phyloP scores from a whole-genome alignment of 2,888 invertebrate species.

The Eudasyphora cyanicolor region DNA sequence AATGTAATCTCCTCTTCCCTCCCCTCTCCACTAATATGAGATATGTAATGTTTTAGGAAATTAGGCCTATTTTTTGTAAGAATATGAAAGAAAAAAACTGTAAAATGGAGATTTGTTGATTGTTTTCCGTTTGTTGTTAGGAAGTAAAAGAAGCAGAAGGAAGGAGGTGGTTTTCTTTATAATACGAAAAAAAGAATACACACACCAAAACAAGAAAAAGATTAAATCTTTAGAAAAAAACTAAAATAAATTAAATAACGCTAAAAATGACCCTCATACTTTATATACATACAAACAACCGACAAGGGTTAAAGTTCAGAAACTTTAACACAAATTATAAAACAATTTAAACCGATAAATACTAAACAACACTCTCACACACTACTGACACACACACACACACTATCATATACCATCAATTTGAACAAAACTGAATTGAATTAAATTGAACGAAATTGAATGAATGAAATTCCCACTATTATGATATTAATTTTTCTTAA shows the following conservation, averaged over 20 bases:
- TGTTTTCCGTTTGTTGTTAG: slow-evolving; percentile 54
- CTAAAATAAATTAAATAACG: background rate
- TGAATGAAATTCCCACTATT: background rate
- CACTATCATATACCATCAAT: background rate
- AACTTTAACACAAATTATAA: slow-evolving; percentile 2
- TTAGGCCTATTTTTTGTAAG: slow-evolving; percentile 29
- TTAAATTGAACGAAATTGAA: background rate
- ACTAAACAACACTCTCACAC: background rate
- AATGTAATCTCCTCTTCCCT: background rate
- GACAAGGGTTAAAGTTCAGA: slow-evolving; percentile 35
- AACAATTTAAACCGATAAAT: background rate
- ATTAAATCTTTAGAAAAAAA: slow-evolving; percentile 13
- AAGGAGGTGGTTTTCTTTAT: slow-evolving; percentile 44
- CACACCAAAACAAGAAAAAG: background rate
- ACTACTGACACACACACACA: background rate
- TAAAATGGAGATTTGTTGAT: slow-evolving; percentile 30
- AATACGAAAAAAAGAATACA: background rate
- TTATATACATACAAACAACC: slow-evolving; percentile 12
- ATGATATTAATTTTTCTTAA: slow-evolving; percentile 7
- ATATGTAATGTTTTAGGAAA: slow-evolving; percentile 22
- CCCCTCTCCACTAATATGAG: background rate
- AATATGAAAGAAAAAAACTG: slow-evolving; percentile 17
- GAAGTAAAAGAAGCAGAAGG: slow-evolving; percentile 5
- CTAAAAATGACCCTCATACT: background rate
- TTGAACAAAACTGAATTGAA: background rate